Percentiles rank a stretch among this genome's conserved stretches.
These are phyloP conservation scores for Moxostoma hubbsi DNA, from an alignment of 2,797 vertebrate genomes.

Conservation along the genomic window DNA sequence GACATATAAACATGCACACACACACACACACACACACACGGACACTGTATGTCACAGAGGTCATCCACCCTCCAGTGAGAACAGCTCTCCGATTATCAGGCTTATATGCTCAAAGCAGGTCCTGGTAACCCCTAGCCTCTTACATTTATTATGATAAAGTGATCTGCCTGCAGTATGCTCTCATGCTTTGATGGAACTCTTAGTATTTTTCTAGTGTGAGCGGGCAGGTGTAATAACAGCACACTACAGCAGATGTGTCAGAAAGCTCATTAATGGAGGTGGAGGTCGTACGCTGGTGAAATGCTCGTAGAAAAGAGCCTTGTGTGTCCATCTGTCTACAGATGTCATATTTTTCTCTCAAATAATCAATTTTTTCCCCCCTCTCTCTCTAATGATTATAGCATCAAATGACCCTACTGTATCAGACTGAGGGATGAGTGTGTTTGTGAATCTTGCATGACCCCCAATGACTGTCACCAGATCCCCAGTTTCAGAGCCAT, in stretches of 20 bases:
- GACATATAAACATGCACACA: background rate
- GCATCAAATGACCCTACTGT: slow-evolving; percentile 39
- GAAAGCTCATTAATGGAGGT: slow-evolving; percentile 45
- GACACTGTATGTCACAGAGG: slow-evolving; percentile 16
- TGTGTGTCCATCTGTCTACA: slow-evolving; percentile 62
- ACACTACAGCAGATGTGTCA: slow-evolving; percentile 28
- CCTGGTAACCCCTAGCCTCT: slow-evolving; percentile 22
- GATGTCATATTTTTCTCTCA: slow-evolving; percentile 64
- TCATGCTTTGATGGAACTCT: slow-evolving; percentile 28
- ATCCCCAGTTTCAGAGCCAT: background rate
- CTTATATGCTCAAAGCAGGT: slow-evolving; percentile 23
- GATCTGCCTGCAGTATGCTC: slow-evolving; percentile 29
- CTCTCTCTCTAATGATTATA: slow-evolving; percentile 25
- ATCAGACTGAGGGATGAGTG: slow-evolving; percentile 32
- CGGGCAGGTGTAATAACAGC: slow-evolving; percentile 36
- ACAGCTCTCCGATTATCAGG: slow-evolving; percentile 45
- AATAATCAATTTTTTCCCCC: slow-evolving; percentile 52
- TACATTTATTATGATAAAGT: slow-evolving; percentile 42
- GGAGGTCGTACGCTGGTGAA: slow-evolving; percentile 24
- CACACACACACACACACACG: background rate
- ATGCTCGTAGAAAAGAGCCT: slow-evolving; percentile 21
- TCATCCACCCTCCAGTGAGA: slow-evolving; percentile 46
- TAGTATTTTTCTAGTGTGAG: slow-evolving; percentile 13
- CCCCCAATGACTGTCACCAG: background rate
- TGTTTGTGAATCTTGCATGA: slow-evolving; percentile 28